Evolutionary conservation across 1,140 invertebrate species (phyloP).

Genomic region (Delia radicum): DNA sequence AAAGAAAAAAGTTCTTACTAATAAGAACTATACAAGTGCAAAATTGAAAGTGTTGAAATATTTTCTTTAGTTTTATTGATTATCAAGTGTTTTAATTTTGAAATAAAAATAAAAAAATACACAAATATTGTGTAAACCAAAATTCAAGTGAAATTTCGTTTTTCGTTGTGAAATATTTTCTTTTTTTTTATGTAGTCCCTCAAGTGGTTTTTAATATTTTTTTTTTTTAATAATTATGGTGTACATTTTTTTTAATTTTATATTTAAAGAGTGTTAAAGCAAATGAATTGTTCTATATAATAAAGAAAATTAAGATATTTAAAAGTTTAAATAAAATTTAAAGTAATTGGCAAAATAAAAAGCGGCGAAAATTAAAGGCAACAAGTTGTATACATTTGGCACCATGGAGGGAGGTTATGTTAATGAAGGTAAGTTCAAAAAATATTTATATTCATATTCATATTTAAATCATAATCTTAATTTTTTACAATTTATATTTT

Average conservation of each 20-base stretch:
- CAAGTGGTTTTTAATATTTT: neutral
- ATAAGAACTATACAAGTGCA: neutral
- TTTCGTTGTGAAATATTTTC: neutral
- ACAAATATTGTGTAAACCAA: neutral
- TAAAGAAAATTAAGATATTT: neutral
- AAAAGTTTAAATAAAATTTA: neutral
- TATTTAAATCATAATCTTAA: neutral
- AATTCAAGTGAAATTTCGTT: neutral
- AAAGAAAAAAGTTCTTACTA: neutral
- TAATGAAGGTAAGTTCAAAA: slow-evolving; percentile 51
- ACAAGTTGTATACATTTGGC: slow-evolving; percentile 54
- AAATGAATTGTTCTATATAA: neutral
- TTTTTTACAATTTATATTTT: too few species aligned
- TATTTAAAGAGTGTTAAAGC: neutral
- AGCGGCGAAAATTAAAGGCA: slow-evolving; percentile 28
- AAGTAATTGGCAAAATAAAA: neutral
- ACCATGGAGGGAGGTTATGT: slow-evolving; percentile 55
- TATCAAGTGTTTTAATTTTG: neutral
- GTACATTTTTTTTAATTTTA: neutral
- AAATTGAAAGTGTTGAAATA: neutral
- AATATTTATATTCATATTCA: neutral
- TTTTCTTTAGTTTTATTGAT: neutral
- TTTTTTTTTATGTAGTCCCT: neutral
- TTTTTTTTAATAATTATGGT: neutral
- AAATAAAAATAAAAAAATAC: neutral